Evolutionary conservation across 2,797 vertebrate species (phyloP).

Genomic region (Eremophila alpestris): DNA sequence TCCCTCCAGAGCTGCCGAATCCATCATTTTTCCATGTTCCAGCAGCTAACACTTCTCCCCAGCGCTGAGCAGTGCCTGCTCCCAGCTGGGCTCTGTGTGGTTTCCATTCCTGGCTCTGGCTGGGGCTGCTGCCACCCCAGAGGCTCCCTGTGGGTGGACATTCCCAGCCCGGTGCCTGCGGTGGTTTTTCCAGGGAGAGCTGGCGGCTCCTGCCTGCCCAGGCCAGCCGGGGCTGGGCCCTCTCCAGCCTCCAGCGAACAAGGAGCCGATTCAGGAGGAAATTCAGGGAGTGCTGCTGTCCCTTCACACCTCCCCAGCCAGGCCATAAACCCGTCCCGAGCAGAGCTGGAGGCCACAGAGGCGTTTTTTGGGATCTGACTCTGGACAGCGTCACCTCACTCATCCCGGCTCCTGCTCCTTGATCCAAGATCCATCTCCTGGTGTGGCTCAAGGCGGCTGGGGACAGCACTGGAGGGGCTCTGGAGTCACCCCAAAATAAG

Average conservation of each 20-base stretch:
- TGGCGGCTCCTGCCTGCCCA: neutral
- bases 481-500: neutral
- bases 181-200: conserved; percentile 29
- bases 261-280: neutral
- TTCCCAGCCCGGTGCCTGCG: neutral
- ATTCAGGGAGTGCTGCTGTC: neutral
- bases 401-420: accelerated
- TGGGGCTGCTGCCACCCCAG: neutral
- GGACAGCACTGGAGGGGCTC: accelerated
- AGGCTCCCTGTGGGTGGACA: neutral
- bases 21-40: neutral
- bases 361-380: neutral
- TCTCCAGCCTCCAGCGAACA: neutral
- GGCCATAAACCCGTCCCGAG: neutral
- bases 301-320: neutral
- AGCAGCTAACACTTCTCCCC: neutral
- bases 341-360: accelerated
- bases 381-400: accelerated
- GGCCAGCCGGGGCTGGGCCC: neutral
- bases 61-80: neutral
- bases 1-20: accelerated
- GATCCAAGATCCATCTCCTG: neutral
- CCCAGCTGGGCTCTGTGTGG: neutral
- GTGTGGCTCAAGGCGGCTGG: neutral
- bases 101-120: neutral